A percentile compares a stretch with the other conserved stretches of the same genome.
These are phyloP conservation scores for Dasysyrphus albostriatus DNA, from an alignment of 2,888 invertebrate species.

Conservation along the genomic window DNA sequence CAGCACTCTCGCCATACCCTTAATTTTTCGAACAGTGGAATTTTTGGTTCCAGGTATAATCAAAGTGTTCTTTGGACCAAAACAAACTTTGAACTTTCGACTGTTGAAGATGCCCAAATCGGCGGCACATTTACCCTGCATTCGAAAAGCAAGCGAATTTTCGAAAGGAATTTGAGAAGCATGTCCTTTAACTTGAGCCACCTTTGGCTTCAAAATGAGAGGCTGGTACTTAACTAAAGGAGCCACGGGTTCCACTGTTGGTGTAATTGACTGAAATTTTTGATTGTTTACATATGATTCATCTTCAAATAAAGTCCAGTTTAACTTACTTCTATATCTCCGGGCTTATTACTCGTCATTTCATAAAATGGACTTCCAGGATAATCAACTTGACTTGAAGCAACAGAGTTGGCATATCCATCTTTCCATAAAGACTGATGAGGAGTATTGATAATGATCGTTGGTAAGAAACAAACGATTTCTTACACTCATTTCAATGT, in stretches of 20 bases:
- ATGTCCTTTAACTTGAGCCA: slow-evolving; percentile 83
- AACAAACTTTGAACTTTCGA: slow-evolving; percentile 89
- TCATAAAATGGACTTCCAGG: slow-evolving; percentile 65
- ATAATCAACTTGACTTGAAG: slow-evolving; percentile 80
- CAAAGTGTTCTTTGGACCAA: slow-evolving; percentile 88
- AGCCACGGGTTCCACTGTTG: slow-evolving; percentile 45
- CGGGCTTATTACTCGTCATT: slow-evolving; percentile 31
- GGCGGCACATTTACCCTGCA: slow-evolving; percentile 83
- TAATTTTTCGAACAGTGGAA: slow-evolving; percentile 70
- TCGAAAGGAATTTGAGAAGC: slow-evolving; percentile 83
- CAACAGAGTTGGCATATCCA: slow-evolving; percentile 77
- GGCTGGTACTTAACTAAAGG: slow-evolving; percentile 76
- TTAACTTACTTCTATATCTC: slow-evolving; percentile 44
- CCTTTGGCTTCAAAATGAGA: slow-evolving; percentile 83
- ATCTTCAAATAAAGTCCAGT: not conserved
- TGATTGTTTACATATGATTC: not conserved
- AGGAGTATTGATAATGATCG: slow-evolving; percentile 75
- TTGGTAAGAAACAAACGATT: slow-evolving; percentile 67
- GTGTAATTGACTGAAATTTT: slow-evolving; percentile 23
- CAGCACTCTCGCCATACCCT: slow-evolving; percentile 68
- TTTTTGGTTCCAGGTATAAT: slow-evolving; percentile 85
- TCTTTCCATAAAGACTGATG: slow-evolving; percentile 79
- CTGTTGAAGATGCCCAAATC: slow-evolving; percentile 87
- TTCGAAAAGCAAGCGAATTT: slow-evolving; percentile 79
- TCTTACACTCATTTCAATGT: slow-evolving; percentile 61